A percentile compares a stretch with the other conserved stretches of the same genome.
Evolutionary conservation across 2,113 vertebrate species (phyloP).

Genomic region (Tricholaema leucomelas): DNA sequence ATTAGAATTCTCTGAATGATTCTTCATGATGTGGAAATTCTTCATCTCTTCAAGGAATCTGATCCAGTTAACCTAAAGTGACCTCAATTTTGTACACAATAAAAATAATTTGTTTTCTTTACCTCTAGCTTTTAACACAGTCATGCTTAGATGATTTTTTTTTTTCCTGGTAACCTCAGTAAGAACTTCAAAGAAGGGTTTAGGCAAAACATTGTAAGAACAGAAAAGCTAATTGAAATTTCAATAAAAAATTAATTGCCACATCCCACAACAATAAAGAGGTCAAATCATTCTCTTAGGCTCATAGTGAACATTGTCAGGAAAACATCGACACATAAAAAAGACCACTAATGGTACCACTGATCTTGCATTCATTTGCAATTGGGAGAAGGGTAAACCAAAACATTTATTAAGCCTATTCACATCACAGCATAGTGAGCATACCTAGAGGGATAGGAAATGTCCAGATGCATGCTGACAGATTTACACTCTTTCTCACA

Average conservation of each 20-base stretch:
- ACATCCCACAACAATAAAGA: slow-evolving; percentile 69
- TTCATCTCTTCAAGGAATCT: slow-evolving; percentile 74
- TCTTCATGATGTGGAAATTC: slow-evolving; percentile 72
- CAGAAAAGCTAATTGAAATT: slow-evolving; percentile 76
- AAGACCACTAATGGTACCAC: slow-evolving; percentile 43
- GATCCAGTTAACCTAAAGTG: slow-evolving; percentile 77
- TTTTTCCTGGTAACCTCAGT: slow-evolving; percentile 54
- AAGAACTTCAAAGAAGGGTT: slow-evolving; percentile 65
- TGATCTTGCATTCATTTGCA: slow-evolving; percentile 56
- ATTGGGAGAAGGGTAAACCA: neutral
- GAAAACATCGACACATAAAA: slow-evolving; percentile 62
- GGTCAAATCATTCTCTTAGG: slow-evolving; percentile 64
- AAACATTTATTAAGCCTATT: slow-evolving; percentile 44
- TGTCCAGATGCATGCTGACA: neutral
- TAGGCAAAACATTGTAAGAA: slow-evolving; percentile 73
- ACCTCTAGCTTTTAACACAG: slow-evolving; percentile 71
- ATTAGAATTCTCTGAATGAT: slow-evolving; percentile 78
- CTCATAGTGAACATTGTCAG: slow-evolving; percentile 50
- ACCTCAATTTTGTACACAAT: slow-evolving; percentile 82
- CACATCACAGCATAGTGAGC: neutral
- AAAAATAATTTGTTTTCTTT: slow-evolving; percentile 78
- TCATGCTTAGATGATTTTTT: slow-evolving; percentile 68
- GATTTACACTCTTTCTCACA: neutral
- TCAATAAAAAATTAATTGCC: slow-evolving; percentile 78
- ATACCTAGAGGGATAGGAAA: neutral